Conservation (phyloP, 1,140 invertebrate species). For the Tyrophagus putrescentiae region DNA sequence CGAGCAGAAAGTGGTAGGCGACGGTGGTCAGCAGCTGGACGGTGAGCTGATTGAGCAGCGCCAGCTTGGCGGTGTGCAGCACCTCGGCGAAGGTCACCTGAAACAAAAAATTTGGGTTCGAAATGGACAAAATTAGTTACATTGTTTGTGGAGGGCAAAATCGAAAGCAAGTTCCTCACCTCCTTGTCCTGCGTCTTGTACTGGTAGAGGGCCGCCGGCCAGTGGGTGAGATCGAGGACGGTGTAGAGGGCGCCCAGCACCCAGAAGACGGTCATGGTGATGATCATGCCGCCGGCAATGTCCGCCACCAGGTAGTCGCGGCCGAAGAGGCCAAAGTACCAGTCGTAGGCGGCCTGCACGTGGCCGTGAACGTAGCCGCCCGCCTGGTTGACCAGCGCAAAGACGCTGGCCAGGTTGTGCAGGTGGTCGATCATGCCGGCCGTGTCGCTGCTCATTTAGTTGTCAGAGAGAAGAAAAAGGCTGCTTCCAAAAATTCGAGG, state of each 20-base stretch:
- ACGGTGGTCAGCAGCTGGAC: background rate
- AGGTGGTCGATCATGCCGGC: slow-evolving; percentile 5
- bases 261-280: background rate
- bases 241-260: background rate
- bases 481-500: too few relatives aligned
- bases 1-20: background rate
- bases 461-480: too few relatives aligned
- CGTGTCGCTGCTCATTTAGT: too few relatives aligned
- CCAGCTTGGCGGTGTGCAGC: background rate
- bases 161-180: too few relatives aligned
- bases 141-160: too few relatives aligned
- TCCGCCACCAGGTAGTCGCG: background rate
- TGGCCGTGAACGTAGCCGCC: background rate
- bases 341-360: background rate
- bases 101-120: background rate
- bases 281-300: background rate
- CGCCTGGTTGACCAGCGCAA: background rate
- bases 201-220: background rate
- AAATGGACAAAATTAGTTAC: too few relatives aligned
- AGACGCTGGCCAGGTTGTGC: background rate
- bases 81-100: slow-evolving; percentile 3
- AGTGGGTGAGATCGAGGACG: background rate
- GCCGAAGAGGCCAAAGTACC: background rate
- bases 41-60: background rate
- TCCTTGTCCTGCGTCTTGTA: slow-evolving; percentile 14